Evolutionary conservation across 1,140 invertebrate genomes (phyloP).

Genomic region (Choristoneura fumiferana): DNA sequence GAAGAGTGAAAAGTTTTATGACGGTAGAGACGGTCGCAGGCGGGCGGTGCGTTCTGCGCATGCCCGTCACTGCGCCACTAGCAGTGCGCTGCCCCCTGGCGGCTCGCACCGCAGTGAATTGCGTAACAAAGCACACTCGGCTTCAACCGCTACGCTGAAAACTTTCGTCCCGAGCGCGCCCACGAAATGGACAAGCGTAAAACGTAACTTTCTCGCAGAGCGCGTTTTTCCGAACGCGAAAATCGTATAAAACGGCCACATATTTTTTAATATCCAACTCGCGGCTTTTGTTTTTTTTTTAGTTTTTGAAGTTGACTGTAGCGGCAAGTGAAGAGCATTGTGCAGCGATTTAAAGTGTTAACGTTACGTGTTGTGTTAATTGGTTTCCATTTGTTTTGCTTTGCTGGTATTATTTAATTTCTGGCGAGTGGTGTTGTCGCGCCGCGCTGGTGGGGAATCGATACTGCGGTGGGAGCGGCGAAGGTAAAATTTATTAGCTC

Average conservation of each 20-base stretch:
- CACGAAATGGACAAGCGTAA: slow-evolving; percentile 58
- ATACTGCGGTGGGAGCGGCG: slow-evolving; percentile 70
- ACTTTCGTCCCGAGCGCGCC: slow-evolving; percentile 58
- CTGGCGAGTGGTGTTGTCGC: slow-evolving; percentile 49
- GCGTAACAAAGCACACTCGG: slow-evolving; percentile 74
- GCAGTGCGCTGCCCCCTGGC: slow-evolving; percentile 66
- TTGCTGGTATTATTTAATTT: slow-evolving; percentile 47
- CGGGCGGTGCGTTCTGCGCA: slow-evolving; percentile 47
- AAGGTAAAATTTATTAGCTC: slow-evolving; percentile 58
- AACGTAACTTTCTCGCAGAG: slow-evolving; percentile 65
- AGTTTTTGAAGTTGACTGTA: slow-evolving; percentile 46
- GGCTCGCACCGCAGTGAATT: slow-evolving; percentile 67
- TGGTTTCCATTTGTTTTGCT: slow-evolving; percentile 52
- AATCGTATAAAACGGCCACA: slow-evolving; percentile 9
- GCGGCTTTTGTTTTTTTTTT: slow-evolving; percentile 43
- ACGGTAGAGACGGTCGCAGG: slow-evolving; percentile 17
- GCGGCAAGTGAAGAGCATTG: slow-evolving; percentile 39
- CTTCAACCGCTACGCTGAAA: slow-evolving; percentile 59
- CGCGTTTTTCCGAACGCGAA: slow-evolving; percentile 31
- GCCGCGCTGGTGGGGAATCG: slow-evolving; percentile 68
- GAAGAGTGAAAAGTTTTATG: slow-evolving; percentile 36
- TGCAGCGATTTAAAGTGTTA: slow-evolving; percentile 47
- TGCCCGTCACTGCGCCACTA: slow-evolving; percentile 73
- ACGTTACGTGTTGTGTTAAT: slow-evolving; percentile 57
- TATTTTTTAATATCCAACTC: slow-evolving; percentile 22